Base-by-base conservation (phyloP, 1,140 invertebrate species). In the Bombus difficillimus region DNA sequence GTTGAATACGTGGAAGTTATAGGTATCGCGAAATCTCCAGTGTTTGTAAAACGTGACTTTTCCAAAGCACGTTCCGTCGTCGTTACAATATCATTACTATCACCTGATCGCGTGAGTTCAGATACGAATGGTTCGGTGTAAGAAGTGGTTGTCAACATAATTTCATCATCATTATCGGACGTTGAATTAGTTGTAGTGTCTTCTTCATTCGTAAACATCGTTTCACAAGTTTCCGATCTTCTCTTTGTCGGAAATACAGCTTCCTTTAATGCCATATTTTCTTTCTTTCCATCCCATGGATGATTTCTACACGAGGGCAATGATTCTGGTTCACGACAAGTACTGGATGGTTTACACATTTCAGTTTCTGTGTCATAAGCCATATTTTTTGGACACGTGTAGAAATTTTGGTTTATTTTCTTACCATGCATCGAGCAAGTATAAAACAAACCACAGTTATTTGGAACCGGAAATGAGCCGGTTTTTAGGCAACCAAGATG, bases 401-500 rank as follows among this genome's bases (percentile, higher is more conserved):
- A 89, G 39, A 89, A 37, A 34, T 32, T 83, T 12, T 81, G 77
- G 0, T 43, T 15, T 25, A 89, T n/a, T 10, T 37, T 59, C 32
- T 79, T 41, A 13, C 76, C 88, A 0, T 77, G 86, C 1, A 10
- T 62, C 0, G 69, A 43, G 13, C 88, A 89, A 18, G 73, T 77
- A 12, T 89, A 89, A 15, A 89, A 89, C 25, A 81, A 39, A 13
- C 53, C 64, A 37, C 88, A 89, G 1, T 86, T 57, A 1, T 39
- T 47, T 15, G 81, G 59, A 5, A 86, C 72, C 5, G 88, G 76
- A n/a, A 89, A 89, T n/a, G 64, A 34, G 8, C 88, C 88, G 8
- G 32, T 43, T 62, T 6, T 69, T 13, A 43, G 47, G 41, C 88
- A 89, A 0, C 18, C n/a, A 18, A 80, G 80, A 34, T 77, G 28